Percentiles rank a stretch among this genome's conserved stretches.
Conservation (phyloP, 1,140 invertebrate species). For the Piezodorus guildinii region DNA sequence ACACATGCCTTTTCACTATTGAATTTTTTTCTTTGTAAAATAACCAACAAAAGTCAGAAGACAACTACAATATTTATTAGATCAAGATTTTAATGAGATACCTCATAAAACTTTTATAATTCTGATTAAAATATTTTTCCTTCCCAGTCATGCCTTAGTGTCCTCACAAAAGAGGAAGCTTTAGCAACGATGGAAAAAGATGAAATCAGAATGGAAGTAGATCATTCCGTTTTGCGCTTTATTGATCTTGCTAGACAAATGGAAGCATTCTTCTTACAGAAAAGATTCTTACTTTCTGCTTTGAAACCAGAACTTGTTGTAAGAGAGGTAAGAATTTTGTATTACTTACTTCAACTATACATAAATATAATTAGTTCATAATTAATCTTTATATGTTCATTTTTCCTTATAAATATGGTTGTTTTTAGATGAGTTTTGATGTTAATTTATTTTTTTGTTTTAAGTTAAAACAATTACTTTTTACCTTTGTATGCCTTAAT, state of each 20-base stretch:
- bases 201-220: conserved; percentile 71
- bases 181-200: conserved; percentile 63
- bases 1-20: no score
- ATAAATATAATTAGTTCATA: no score
- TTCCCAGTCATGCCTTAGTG: conserved; percentile 67
- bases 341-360: no score
- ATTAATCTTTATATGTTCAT: no score
- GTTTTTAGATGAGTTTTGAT: no score
- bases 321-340: conserved; percentile 50
- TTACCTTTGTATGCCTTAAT: no score
- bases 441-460: no score
- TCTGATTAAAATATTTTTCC: conserved; percentile 24
- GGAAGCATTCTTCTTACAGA: conserved; percentile 89
- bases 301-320: conserved; percentile 83
- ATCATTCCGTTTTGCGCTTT: conserved; percentile 70
- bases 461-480: no score
- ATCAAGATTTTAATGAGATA: background rate
- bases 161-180: conserved; percentile 68
- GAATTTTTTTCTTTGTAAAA: no score
- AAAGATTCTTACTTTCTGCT: conserved; percentile 76
- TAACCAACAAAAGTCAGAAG: background rate
- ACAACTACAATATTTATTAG: background rate
- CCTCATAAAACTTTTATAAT: no score
- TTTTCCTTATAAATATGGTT: no score
- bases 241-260: conserved; percentile 82